A percentile compares a stretch with the other conserved stretches of the same genome.
Evolutionary conservation across 2,113 vertebrate genomes (phyloP).

Genomic region (Muntiacus muntjak): DNA sequence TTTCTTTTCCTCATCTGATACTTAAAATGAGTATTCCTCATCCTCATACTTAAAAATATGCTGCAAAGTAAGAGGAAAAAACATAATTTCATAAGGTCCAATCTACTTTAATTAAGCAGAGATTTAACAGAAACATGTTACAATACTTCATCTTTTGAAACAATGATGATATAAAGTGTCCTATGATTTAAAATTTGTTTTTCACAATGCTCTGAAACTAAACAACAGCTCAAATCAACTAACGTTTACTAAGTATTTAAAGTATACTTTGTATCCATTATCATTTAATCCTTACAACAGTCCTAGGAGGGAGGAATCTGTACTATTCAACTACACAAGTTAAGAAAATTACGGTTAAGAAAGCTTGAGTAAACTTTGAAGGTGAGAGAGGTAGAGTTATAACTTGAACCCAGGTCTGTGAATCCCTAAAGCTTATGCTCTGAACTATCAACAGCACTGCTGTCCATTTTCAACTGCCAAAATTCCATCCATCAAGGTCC

Average conservation of each 20-base stretch:
- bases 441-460: neutral
- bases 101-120: neutral
- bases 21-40: neutral
- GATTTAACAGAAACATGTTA: neutral
- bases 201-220: neutral
- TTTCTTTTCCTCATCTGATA: constrained; percentile 1
- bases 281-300: neutral
- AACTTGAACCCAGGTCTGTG: neutral
- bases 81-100: neutral
- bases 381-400: neutral
- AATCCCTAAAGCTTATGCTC: neutral
- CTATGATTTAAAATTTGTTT: neutral
- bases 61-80: neutral
- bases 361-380: neutral
- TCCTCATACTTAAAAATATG: neutral
- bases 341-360: neutral
- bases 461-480: neutral
- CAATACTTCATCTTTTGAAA: neutral
- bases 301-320: neutral
- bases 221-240: neutral
- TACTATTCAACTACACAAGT: neutral
- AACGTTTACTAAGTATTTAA: neutral
- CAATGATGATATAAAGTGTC: neutral
- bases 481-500: neutral
- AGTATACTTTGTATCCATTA: neutral